Evolutionary conservation across 23 tunicate species (phyloP).

Genomic region (Halocynthia roretzi): DNA sequence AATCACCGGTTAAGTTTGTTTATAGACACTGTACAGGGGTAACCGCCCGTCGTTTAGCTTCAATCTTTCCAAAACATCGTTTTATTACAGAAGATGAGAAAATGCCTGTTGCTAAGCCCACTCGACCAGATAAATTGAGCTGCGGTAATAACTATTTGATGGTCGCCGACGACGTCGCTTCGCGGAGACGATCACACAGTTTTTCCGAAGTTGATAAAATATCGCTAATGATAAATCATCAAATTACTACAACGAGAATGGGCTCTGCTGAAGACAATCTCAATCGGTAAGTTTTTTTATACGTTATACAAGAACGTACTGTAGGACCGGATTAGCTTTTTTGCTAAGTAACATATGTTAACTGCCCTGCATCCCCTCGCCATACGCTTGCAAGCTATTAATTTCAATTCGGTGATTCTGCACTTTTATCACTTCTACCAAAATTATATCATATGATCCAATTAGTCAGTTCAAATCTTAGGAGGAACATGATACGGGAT

Average conservation of each 20-base stretch:
- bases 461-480: too few species aligned
- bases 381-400: too few species aligned
- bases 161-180: background rate
- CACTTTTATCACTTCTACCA: too few species aligned
- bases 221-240: background rate
- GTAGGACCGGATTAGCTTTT: background rate
- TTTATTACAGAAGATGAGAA: background rate
- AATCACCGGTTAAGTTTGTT: background rate
- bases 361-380: background rate
- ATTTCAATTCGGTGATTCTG: too few species aligned
- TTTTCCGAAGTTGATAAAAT: background rate
- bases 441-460: too few species aligned
- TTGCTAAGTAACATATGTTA: background rate
- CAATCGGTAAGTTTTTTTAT: background rate
- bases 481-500: too few species aligned
- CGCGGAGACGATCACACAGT: background rate
- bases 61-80: too few species aligned
- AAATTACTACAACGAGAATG: background rate
- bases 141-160: background rate
- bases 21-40: background rate
- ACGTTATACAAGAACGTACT: background rate
- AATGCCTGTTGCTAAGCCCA: background rate
- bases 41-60: too few species aligned
- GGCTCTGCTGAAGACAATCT: constrained; percentile 7
- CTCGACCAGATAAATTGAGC: background rate